These are phyloP conservation scores for Prionailurus viverrinus DNA, from an alignment of 2,113 vertebrate species.

Conservation along the genomic window DNA sequence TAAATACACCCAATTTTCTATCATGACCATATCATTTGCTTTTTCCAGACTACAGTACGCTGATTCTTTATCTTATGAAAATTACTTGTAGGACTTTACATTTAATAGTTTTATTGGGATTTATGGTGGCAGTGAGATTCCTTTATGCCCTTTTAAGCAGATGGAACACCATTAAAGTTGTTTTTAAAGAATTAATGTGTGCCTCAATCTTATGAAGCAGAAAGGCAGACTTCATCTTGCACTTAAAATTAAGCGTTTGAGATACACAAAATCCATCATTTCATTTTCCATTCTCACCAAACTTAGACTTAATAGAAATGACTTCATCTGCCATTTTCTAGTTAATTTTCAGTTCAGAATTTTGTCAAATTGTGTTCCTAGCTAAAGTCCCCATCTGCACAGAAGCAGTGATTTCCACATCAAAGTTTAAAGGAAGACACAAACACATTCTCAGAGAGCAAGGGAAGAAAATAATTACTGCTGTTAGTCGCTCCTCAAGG, in stretches of 20 bases:
- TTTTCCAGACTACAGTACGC: neutral
- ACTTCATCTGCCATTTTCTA: constrained; percentile 56
- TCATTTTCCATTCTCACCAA: constrained; percentile 43
- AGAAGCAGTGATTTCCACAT: constrained; percentile 44
- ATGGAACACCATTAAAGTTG: neutral
- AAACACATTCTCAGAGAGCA: constrained; percentile 17
- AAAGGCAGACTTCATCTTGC: neutral
- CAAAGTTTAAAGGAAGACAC: constrained; percentile 45
- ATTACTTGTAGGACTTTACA: neutral
- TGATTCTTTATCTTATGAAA: constrained; percentile 37
- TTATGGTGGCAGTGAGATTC: neutral
- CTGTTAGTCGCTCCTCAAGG: neutral
- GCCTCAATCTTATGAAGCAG: neutral
- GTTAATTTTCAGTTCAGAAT: constrained; percentile 67
- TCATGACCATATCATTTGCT: neutral
- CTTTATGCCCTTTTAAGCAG: neutral
- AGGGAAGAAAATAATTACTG: neutral
- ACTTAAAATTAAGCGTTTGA: neutral
- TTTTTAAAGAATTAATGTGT: neutral
- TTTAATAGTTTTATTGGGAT: neutral
- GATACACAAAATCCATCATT: neutral
- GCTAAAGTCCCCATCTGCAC: neutral
- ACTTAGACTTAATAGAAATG: constrained; percentile 61
- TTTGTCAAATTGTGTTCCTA: constrained; percentile 65
- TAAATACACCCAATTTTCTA: neutral